Conservation (phyloP, 2,797 vertebrate genomes). For the Coccyzus lansbergi region DNA sequence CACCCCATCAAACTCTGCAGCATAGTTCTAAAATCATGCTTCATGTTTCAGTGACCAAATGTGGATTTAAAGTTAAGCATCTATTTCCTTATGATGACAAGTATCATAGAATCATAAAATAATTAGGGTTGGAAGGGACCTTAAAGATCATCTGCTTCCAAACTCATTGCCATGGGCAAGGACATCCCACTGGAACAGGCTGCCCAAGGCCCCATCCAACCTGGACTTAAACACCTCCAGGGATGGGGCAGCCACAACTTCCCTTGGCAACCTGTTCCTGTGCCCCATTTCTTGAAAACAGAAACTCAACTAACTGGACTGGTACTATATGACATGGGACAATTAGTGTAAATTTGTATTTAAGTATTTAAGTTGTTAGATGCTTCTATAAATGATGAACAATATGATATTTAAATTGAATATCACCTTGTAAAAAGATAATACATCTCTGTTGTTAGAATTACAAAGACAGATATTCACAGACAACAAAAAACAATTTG, state of each 20-base stretch:
- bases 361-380: background rate
- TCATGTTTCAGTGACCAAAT: background rate
- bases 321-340: background rate
- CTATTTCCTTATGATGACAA: background rate
- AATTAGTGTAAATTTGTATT: background rate
- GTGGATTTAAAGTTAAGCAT: background rate
- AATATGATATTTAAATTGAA: background rate
- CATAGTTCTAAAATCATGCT: slow-evolving; percentile 18
- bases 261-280: too few relatives aligned
- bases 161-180: too few relatives aligned
- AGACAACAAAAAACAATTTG: background rate
- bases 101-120: background rate
- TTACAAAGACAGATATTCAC: background rate
- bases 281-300: background rate
- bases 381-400: background rate
- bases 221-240: too few relatives aligned
- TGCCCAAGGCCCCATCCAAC: too few relatives aligned
- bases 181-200: too few relatives aligned
- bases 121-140: too few relatives aligned
- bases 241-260: too few relatives aligned
- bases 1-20: background rate
- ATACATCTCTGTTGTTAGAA: background rate
- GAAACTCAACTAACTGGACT: background rate
- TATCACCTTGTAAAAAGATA: background rate
- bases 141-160: too few relatives aligned